Evolutionary conservation across 2,113 vertebrate genomes (phyloP).

Genomic region (Cyrtonyx montezumae): DNA sequence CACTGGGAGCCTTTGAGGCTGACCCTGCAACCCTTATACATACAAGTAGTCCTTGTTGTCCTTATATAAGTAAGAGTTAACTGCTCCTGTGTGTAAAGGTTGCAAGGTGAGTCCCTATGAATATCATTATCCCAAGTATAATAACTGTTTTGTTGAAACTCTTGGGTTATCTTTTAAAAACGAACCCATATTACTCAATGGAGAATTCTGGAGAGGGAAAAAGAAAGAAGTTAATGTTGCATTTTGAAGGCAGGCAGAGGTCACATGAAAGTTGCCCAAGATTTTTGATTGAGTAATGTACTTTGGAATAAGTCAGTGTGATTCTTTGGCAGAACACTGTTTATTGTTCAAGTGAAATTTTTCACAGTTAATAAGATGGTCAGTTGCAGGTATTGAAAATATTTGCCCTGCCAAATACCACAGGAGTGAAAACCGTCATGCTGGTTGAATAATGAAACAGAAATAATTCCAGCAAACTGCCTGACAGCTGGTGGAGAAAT

Average conservation of each 20-base stretch:
- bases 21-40: conserved; percentile 17
- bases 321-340: conserved; percentile 49
- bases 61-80: conserved; percentile 9
- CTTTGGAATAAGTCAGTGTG: conserved; percentile 52
- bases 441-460: conserved; percentile 32
- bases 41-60: conserved; percentile 1
- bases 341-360: conserved; percentile 59
- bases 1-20: not conserved
- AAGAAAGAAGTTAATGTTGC: conserved; percentile 8
- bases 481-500: conserved; percentile 18
- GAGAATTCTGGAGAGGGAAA: conserved; percentile 23
- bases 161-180: conserved; percentile 24
- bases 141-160: conserved; percentile 45
- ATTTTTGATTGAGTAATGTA: conserved; percentile 50
- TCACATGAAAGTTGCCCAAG: conserved; percentile 48
- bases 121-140: conserved; percentile 40
- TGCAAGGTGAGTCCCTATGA: conserved; percentile 43
- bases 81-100: not conserved
- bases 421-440: conserved; percentile 20
- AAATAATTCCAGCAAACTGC: conserved; percentile 11
- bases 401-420: conserved; percentile 59
- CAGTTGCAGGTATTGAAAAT: conserved; percentile 59
- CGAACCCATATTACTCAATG: conserved; percentile 2
- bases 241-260: conserved; percentile 53
- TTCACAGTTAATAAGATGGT: conserved; percentile 64